Conservation (phyloP, 1,140 invertebrate genomes). For the Monochamus saltuarius region DNA sequence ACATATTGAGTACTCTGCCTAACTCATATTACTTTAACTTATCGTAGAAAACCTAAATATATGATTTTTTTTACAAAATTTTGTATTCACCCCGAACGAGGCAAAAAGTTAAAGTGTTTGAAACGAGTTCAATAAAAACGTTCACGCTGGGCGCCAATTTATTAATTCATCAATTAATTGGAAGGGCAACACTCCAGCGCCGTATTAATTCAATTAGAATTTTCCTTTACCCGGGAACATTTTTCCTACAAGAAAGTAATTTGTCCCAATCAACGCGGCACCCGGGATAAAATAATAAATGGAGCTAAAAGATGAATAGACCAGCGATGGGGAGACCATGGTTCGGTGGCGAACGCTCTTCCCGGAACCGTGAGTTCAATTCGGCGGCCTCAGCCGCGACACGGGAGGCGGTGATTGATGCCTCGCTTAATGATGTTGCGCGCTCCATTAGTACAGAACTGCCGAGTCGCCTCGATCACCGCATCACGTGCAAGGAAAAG, state of each 20-base stretch:
- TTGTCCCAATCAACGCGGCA: too few relatives aligned
- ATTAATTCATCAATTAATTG: constrained; percentile 13
- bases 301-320: too few relatives aligned
- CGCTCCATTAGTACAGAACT: background rate
- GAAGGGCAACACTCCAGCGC: background rate
- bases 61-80: too few relatives aligned
- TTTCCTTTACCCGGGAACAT: constrained; percentile 2
- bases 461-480: background rate
- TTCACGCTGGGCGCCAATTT: background rate
- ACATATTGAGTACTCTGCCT: too few relatives aligned
- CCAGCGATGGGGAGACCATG: too few relatives aligned
- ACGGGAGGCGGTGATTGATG: constrained; percentile 5
- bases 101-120: background rate
- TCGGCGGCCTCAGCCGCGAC: background rate
- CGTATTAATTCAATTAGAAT: constrained; percentile 2
- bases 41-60: too few relatives aligned
- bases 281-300: too few relatives aligned
- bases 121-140: background rate
- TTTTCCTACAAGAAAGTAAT: too few relatives aligned
- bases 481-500: constrained; percentile 4
- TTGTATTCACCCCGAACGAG: too few relatives aligned
- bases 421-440: constrained; percentile 3
- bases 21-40: too few relatives aligned
- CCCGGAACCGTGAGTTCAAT: background rate
- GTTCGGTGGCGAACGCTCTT: too few relatives aligned